phyloP scores from a whole-genome alignment of 2,888 invertebrate species.

The Plemyria rubiginata region DNA sequence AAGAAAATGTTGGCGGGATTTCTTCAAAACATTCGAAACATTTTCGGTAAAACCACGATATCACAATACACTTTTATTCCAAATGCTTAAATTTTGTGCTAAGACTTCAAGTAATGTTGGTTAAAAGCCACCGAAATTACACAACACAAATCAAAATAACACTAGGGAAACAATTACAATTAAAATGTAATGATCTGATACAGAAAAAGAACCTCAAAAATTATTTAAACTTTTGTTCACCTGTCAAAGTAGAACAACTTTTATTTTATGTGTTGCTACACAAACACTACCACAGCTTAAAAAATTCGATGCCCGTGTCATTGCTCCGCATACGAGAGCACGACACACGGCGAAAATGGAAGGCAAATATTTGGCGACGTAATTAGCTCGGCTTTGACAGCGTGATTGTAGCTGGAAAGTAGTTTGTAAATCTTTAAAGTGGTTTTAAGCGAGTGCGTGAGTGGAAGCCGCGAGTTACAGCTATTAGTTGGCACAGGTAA shows the following conservation, averaged over 20 bases:
- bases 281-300: constrained; percentile 21
- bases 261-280: constrained; percentile 4
- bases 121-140: too few relatives aligned
- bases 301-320: constrained; percentile 40
- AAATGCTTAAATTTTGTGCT: too few relatives aligned
- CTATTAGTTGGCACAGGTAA: constrained; percentile 20
- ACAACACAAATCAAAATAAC: too few relatives aligned
- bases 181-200: too few relatives aligned
- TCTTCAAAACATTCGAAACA: too few relatives aligned
- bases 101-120: too few relatives aligned
- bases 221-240: too few relatives aligned
- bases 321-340: constrained; percentile 52
- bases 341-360: constrained; percentile 52
- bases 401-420: constrained; percentile 44
- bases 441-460: constrained; percentile 29
- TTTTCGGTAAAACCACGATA: too few relatives aligned
- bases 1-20: too few relatives aligned
- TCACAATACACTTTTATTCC: too few relatives aligned
- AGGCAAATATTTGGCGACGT: constrained; percentile 62
- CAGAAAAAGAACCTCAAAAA: too few relatives aligned
- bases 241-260: neutral
- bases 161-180: too few relatives aligned
- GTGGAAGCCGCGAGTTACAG: constrained; percentile 9
- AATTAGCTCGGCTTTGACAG: constrained; percentile 58
- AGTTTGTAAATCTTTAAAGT: constrained; percentile 44